These are phyloP conservation scores for Drosophila helvetica DNA, from an alignment of 2,888 invertebrate species.

Conservation along the genomic window DNA sequence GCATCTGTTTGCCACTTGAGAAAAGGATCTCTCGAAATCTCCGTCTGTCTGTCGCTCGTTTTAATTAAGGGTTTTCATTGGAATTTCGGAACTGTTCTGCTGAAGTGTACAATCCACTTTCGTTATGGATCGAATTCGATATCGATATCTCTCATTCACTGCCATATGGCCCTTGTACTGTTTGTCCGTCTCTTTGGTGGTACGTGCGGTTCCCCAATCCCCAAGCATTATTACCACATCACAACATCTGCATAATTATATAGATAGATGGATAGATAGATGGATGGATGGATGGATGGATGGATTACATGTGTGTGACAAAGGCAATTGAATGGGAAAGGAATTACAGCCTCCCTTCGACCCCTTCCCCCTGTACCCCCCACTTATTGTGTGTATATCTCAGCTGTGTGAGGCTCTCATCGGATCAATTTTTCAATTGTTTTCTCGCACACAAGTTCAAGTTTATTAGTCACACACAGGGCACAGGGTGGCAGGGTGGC, in stretches of 20 bases:
- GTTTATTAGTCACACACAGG: slow-evolving; percentile 71
- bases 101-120: slow-evolving; percentile 22
- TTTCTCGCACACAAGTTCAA: slow-evolving; percentile 65
- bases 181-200: slow-evolving; percentile 6
- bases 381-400: not conserved
- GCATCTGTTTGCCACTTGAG: slow-evolving; percentile 49
- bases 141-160: not conserved
- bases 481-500: slow-evolving; percentile 27
- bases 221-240: slow-evolving; percentile 49
- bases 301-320: slow-evolving; percentile 42
- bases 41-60: slow-evolving; percentile 8
- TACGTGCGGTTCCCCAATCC: slow-evolving; percentile 72
- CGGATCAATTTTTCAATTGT: slow-evolving; percentile 43
- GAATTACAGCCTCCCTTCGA: slow-evolving; percentile 4
- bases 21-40: slow-evolving; percentile 46
- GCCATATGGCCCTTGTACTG: slow-evolving; percentile 39
- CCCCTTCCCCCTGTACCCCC: slow-evolving; percentile 1
- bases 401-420: slow-evolving; percentile 9
- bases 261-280: slow-evolving; percentile 23
- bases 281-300: slow-evolving; percentile 15
- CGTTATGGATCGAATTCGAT: slow-evolving; percentile 19
- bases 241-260: slow-evolving; percentile 37
- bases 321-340: slow-evolving; percentile 11
- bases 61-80: slow-evolving; percentile 47
- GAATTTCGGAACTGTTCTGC: slow-evolving; percentile 27